Percentiles rank a stretch among this genome's conserved stretches.
Evolutionary conservation across 2,797 vertebrate genomes (phyloP).

Genomic region (Linurgus olivaceus): DNA sequence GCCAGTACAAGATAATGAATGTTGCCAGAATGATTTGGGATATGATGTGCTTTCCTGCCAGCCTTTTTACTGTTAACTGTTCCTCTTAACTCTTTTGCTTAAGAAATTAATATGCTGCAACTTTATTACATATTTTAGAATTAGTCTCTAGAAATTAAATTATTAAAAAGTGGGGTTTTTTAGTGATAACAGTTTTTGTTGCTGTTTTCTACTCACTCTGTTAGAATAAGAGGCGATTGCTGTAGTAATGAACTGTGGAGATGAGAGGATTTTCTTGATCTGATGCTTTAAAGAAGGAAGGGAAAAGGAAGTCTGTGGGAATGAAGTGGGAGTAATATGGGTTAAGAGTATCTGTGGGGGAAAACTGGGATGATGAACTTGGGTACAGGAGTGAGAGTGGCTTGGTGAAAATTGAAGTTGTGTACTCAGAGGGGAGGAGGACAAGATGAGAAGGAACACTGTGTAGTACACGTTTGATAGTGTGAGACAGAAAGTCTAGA

Average conservation of each 20-base stretch:
- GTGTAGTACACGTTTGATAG: neutral
- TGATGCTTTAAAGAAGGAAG: neutral
- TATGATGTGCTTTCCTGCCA: neutral
- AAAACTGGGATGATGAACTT: neutral
- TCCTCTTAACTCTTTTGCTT: neutral
- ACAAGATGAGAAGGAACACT: neutral
- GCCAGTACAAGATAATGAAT: neutral
- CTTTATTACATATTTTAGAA: neutral
- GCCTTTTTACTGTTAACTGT: neutral
- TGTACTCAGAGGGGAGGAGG: neutral
- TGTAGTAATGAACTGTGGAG: neutral
- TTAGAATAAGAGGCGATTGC: neutral
- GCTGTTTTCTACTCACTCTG: neutral
- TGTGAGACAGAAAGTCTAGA: constrained; percentile 44
- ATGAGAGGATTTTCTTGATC: neutral
- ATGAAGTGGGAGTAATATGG: neutral
- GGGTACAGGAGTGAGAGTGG: neutral
- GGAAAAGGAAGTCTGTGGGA: neutral
- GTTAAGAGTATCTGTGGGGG: neutral
- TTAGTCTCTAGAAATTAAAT: neutral
- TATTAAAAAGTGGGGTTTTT: neutral
- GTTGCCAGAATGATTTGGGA: neutral
- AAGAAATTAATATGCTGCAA: neutral
- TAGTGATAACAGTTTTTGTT: neutral
- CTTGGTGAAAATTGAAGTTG: neutral